Evolutionary conservation across 2,888 invertebrate species (phyloP), one percentile per base, ranked within the genome.

Genomic region (Lepidocyrtinus sp.): DNA sequence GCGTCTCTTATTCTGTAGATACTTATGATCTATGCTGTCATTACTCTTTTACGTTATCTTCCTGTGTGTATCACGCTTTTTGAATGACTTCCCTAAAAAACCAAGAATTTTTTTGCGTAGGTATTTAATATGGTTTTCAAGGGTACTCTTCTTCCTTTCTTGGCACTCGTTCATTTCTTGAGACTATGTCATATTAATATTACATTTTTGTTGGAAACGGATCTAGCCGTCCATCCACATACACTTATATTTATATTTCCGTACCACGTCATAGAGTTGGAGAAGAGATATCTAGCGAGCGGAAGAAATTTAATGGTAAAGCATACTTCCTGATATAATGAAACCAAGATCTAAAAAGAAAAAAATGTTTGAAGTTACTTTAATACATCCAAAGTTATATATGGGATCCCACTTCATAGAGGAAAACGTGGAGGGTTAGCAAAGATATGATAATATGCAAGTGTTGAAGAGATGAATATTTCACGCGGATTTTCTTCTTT

Each of bases 391-490:
- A 36, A 36, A 36, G 5, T n/a, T n/a, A n/a, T n/a, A n/a, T n/a
- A n/a, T n/a, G n/a, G n/a, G n/a, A n/a, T n/a, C n/a, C n/a, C n/a
- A n/a, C n/a, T n/a, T n/a, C n/a, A n/a, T n/a, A n/a, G n/a, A 36
- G 65, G 26, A 17, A 36, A 7, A 36, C 1, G 19, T n/a, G 19
- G 21, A 2, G 26, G 36, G n/a, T n/a, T n/a, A 25, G 24, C 12
- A 45, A 27, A 17, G 46, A 46, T 61, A 72, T 72, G 25, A 64
- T 73, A 59, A 82, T 78, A 83, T 77, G 77, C 74, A 82, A 82
- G 84, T 84, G 86, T 83, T 84, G 84, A 86, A 83, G 85, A 84
- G 82, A 85, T 85, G 85, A 85, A 86, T 86, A 85, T 86, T 85
- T 85, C 84, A 85, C 84, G 80, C 84, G 84, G 84, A 85, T 85